phyloP scores from a whole-genome alignment of 2,113 vertebrate genomes.

The Gobio gobio region DNA sequence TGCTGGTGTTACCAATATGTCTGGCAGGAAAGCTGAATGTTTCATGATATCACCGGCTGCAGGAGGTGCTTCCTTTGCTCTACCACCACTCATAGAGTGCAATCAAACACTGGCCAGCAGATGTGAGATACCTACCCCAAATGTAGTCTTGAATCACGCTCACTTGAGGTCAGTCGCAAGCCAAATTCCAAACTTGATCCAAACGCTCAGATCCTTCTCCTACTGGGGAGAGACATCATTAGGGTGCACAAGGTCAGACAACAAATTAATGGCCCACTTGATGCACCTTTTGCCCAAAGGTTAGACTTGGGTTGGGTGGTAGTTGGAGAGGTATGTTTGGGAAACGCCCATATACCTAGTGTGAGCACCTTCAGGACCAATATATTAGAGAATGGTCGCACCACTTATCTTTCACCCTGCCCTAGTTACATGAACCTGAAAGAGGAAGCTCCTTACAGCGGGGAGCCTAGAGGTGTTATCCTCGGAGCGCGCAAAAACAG shows the following conservation, averaged over 20 bases:
- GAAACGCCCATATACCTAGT: constrained; percentile 11
- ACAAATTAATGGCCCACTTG: no score
- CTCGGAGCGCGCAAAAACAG: neutral
- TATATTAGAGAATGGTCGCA: constrained; percentile 28
- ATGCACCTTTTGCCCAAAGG: constrained; percentile 31
- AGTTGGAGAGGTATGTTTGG: constrained; percentile 18
- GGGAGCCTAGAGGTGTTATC: neutral
- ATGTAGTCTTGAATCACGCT: no score
- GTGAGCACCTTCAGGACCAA: constrained; percentile 12
- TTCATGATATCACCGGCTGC: no score
- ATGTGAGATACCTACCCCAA: no score
- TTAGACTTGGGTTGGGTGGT: constrained; percentile 39
- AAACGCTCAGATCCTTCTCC: constrained; percentile 2
- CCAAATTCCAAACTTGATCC: constrained; percentile 23
- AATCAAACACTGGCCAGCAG: no score
- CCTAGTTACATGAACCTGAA: neutral
- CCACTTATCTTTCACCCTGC: constrained; percentile 3
- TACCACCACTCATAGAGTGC: no score
- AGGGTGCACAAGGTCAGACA: no score
- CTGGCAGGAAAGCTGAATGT: no score
- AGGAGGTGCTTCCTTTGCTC: no score
- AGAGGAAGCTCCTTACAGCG: neutral
- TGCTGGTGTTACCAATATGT: no score
- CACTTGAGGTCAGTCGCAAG: neutral
- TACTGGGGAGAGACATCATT: no score